Conservation (phyloP, 35 echinoderm and acorn worm genomes). For the Ophiothrix spiculata region DNA sequence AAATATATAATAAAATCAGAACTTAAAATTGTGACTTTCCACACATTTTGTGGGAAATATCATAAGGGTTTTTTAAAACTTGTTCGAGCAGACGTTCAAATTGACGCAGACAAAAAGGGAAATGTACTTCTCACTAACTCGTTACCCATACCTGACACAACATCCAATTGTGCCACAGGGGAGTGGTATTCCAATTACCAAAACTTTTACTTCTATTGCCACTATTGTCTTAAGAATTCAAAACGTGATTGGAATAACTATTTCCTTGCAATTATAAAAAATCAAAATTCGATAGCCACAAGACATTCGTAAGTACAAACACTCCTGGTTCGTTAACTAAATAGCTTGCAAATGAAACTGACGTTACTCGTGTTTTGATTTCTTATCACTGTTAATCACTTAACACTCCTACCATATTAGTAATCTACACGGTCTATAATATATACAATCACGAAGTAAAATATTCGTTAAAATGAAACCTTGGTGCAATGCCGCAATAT, state of each 20-base stretch:
- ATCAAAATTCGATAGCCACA: neutral
- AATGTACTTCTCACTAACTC: neutral
- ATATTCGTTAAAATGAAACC: neutral
- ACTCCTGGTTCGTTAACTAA: neutral
- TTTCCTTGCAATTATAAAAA: neutral
- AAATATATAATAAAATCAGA: neutral
- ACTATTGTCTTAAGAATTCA: neutral
- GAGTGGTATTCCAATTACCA: neutral
- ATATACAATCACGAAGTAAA: neutral
- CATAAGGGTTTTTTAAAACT: neutral
- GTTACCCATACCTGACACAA: neutral
- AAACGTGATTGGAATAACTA: neutral
- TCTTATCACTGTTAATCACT: conserved; percentile 7
- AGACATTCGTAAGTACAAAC: neutral
- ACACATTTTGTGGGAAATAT: neutral
- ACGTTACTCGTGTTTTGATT: conserved; percentile 5
- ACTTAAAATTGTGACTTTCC: neutral
- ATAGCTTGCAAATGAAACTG: neutral
- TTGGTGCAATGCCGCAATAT: neutral
- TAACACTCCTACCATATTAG: neutral
- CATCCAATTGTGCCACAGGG: neutral
- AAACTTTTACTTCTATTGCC: neutral
- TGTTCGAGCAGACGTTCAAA: too few species aligned
- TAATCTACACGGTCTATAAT: neutral
- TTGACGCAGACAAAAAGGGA: neutral